Base-by-base conservation (phyloP, 2,797 vertebrate genomes). In the Schizopygopsis pylzovi region DNA sequence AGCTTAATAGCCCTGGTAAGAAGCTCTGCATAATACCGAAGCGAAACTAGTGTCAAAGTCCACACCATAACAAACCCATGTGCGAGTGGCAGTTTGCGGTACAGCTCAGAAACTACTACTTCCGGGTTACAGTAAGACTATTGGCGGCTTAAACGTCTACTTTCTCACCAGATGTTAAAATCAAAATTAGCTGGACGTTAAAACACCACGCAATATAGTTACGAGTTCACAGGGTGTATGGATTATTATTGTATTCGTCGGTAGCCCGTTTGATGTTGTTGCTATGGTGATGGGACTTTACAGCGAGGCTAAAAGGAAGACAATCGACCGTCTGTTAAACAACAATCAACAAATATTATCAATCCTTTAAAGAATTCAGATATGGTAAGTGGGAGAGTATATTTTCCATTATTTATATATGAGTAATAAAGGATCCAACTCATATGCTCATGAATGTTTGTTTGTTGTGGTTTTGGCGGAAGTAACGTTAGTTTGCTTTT, bases 261-360 rank as follows among this genome's bases (percentile, higher is more conserved):
- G 18, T 41, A 41, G 59, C 7, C 0, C 33, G 22, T 52, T 37
- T 81, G 65, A 25, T 70, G 47, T n/a, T 79, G 90, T 91, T 90
- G 85, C 90, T 89, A 90, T 90, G 88, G 90, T 86, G 85, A 91
- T 87, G n/a, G n/a, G 61, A 52, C 5, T 54, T 45, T 11, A 43
- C 52, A 39, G 18, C 43, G 56, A 88, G 43, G 47, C 63, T 82
- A 79, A 78, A 78, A 78, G 39, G 6, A 56, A 65, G 67, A 68
- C 71, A 73, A 63, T 22, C 61, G 41, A 71, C 20, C 45, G 37
- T n/a, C 49, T 39, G 45, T 16, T 52, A 45, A 84, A 68, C 67
- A 45, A 47, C 54, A 72, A 10, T 18, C 28, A 63, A 75, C 11
- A 82, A 79, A 76, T 25, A 15, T 47, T 25, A 15, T 47, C 8